A percentile compares a stretch with the other conserved stretches of the same genome.
Conservation (phyloP, 2,113 vertebrate species). For the Petrocephalus microphthalmus region DNA sequence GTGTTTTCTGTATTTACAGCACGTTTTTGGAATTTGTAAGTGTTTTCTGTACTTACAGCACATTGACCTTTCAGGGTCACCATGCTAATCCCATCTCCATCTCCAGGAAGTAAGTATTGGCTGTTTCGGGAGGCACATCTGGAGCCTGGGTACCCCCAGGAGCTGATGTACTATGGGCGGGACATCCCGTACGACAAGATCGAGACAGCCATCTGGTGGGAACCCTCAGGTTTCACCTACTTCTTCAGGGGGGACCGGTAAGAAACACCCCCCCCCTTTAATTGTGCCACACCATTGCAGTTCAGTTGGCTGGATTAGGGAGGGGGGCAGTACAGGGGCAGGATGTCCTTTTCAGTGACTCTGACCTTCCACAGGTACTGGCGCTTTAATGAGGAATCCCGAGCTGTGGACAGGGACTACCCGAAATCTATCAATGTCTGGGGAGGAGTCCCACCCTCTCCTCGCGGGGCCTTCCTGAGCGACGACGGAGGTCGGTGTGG, state of each 20-base stretch:
- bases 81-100: neutral
- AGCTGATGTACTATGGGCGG: constrained; percentile 73
- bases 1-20: too few relatives aligned
- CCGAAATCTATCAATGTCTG: constrained; percentile 86
- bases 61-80: too few relatives aligned
- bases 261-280: constrained; percentile 18
- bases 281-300: neutral
- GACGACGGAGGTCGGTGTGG: constrained; percentile 75
- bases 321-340: neutral
- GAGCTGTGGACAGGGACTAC: constrained; percentile 75
- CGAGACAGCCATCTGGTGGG: constrained; percentile 92
- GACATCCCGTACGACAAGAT: constrained; percentile 82
- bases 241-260: constrained; percentile 79
- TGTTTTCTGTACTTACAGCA: too few relatives aligned
- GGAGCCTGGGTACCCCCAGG: constrained; percentile 81
- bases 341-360: neutral
- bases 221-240: constrained; percentile 89
- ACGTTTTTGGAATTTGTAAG: too few relatives aligned
- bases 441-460: constrained; percentile 77
- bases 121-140: constrained; percentile 89
- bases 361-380: constrained; percentile 72
- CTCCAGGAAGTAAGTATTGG: constrained; percentile 79
- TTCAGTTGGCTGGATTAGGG: neutral
- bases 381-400: constrained; percentile 86
- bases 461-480: constrained; percentile 88